Evolutionary conservation across 2,113 vertebrate genomes (phyloP), one percentile per base, ranked within the genome.

Genomic region (Silurus glanis): DNA sequence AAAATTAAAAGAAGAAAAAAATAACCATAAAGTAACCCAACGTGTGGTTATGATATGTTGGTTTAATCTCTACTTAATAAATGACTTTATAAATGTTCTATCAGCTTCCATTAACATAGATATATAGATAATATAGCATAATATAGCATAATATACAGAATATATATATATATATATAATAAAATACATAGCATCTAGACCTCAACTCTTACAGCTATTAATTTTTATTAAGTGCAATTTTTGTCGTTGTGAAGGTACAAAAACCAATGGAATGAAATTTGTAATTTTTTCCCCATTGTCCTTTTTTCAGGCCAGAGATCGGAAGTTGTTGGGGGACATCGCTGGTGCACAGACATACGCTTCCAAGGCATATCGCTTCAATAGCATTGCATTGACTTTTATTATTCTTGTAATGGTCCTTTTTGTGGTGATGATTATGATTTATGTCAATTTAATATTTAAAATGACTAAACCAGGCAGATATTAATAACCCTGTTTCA

Each of bases 251-350:
- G 5, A 12, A 72, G 10, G 45, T 49, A 47, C 8, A 49, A 72
- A 37, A 4, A 9, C 5, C 4, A n/a, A 51, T 74, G 5, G 9
- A 10, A 51, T 23, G 9, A 37, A 74, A 19, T 74, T 74, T 74
- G 47, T 4, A 51, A 5, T 71, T 12, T 10, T 28, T 28, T 17
- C 56, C 23, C 12, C 1, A 10, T 21, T 85, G 28, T 71, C 0
- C 25, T 55, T n/a, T 3, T 23, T 72, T 49, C 89, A 94, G 94
- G 80, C 93, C 53, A 89, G 93, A 86, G 92, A 94, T 87, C 84
- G 85, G 56, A 93, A 92, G 83, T 4, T 92, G 55, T 19, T 49
- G 7, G 91, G 93, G 51, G 92, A 94, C 69, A 17, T 89, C 62
- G 12, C 82, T 0, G 90, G 89, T 1, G 92, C 91, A 6, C 71